These are phyloP conservation scores for Ischnura elegans DNA, from an alignment of 2,888 invertebrate genomes.

Conservation along the genomic window DNA sequence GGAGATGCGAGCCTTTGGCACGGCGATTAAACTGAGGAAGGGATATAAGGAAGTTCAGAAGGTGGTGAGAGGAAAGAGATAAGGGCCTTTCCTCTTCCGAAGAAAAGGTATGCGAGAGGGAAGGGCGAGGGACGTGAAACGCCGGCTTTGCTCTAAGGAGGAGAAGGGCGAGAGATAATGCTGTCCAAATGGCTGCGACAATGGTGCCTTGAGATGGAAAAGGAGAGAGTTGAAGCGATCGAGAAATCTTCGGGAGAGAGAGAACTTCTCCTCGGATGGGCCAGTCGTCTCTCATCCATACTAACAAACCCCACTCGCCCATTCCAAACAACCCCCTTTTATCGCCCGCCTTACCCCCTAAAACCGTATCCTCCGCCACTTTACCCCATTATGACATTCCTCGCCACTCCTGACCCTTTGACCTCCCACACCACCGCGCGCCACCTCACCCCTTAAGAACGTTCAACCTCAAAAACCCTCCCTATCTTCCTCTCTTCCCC, in stretches of 20 bases:
- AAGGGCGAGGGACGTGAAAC: not conserved
- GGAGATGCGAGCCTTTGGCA: not conserved
- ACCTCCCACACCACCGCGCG: not conserved
- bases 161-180: constrained; percentile 7
- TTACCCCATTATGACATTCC: constrained; percentile 33
- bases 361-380: constrained; percentile 24
- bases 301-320: constrained; percentile 47
- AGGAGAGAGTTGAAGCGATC: constrained; percentile 7
- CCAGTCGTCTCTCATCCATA: constrained; percentile 53
- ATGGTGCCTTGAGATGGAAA: not conserved
- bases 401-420: constrained; percentile 46
- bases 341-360: not conserved
- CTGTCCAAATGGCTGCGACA: not conserved
- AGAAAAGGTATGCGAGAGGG: not conserved
- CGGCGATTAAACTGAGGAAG: not conserved
- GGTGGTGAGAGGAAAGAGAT: not conserved
- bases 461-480: not conserved
- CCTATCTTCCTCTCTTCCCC: not conserved
- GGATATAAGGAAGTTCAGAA: not conserved
- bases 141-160: not conserved
- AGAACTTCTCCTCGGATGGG: constrained; percentile 30
- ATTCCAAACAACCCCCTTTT: constrained; percentile 39
- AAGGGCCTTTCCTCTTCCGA: not conserved
- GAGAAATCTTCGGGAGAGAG: constrained; percentile 43
- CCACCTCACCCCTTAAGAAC: not conserved